A percentile compares a stretch with the other conserved stretches of the same genome.
Evolutionary conservation across 2,113 vertebrate species (phyloP).

Genomic region (Clarias batrachus): DNA sequence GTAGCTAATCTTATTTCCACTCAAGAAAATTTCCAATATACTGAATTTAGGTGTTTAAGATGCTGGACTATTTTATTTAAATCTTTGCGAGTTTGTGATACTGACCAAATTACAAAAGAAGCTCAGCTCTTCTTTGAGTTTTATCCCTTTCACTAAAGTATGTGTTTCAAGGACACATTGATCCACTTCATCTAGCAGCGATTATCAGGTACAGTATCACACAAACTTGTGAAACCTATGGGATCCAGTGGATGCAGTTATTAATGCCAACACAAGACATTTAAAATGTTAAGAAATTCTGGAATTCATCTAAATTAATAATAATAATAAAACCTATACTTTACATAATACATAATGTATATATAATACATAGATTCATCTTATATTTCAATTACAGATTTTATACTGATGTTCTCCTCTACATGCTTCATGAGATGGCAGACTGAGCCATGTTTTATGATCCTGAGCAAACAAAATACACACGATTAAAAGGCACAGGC

Average conservation of each 20-base stretch:
- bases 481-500: slow-evolving; percentile 10
- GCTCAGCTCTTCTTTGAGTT: background rate
- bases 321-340: background rate
- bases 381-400: background rate
- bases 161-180: background rate
- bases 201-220: background rate
- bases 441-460: background rate
- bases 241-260: background rate
- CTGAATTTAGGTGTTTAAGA: background rate
- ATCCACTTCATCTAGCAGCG: background rate
- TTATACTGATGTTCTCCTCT: background rate
- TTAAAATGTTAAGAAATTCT: background rate
- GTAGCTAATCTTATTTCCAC: background rate
- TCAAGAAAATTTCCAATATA: background rate
- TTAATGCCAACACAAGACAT: background rate
- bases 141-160: background rate
- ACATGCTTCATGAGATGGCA: background rate
- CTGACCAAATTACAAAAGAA: background rate
- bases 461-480: slow-evolving; percentile 2
- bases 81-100: background rate
- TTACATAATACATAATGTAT: background rate
- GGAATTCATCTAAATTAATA: background rate
- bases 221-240: background rate
- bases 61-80: background rate
- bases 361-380: background rate